phyloP scores from a whole-genome alignment of 37 sponge, comb jelly and placozoan species.

The Hexactinellida sp. region DNA sequence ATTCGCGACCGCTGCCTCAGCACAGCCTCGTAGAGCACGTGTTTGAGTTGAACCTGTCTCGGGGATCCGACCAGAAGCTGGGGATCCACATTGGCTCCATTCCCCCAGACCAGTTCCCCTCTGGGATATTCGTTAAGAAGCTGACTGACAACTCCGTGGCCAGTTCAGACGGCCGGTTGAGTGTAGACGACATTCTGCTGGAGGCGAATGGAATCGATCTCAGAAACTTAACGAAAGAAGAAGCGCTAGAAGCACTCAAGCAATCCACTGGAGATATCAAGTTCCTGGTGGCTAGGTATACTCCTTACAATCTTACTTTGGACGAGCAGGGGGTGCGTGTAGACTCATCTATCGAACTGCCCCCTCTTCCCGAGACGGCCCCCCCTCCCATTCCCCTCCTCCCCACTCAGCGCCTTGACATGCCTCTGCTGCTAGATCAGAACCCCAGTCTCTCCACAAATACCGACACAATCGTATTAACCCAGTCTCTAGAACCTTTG shows the following conservation, averaged over 20 bases:
- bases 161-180: background rate
- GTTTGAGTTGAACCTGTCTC: background rate
- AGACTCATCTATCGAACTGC: background rate
- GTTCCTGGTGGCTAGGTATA: background rate
- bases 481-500: background rate
- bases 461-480: background rate
- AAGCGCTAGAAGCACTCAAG: background rate
- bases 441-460: background rate
- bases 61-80: background rate
- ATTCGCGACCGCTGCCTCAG: background rate
- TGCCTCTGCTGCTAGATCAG: background rate
- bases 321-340: background rate
- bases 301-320: background rate
- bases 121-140: background rate
- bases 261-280: background rate
- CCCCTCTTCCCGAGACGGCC: background rate
- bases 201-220: constrained; percentile 11
- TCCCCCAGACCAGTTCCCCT: background rate
- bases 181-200: constrained; percentile 11
- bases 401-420: background rate
- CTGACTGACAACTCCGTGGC: constrained; percentile 1
- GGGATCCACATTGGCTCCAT: background rate
- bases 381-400: background rate
- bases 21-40: background rate
- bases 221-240: background rate